phyloP scores from a whole-genome alignment of 1,140 invertebrate species.

The Ceratosolen fusciceps region DNA sequence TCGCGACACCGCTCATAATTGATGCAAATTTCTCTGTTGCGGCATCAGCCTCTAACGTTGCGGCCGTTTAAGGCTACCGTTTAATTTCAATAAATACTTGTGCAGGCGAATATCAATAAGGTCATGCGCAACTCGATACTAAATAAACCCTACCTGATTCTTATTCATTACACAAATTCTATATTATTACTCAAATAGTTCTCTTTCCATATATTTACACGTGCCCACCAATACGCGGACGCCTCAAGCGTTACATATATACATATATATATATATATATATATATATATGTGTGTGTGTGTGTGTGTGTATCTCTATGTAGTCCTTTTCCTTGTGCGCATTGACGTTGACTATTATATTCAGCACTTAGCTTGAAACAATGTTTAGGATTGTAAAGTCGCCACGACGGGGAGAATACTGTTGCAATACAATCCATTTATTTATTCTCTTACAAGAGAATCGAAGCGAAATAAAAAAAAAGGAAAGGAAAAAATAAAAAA shows the following conservation, averaged over 20 bases:
- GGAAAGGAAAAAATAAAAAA: not conserved
- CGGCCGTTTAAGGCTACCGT: no score
- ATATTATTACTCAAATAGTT: slow-evolving; percentile 1
- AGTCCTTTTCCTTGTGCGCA: not conserved
- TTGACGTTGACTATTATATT: not conserved
- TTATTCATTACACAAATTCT: not conserved
- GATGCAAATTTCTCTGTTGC: not conserved
- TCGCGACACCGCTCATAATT: not conserved
- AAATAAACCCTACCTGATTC: not conserved
- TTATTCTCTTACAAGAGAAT: not conserved
- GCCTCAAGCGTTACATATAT: no score
- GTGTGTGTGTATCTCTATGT: no score
- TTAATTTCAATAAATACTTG: not conserved
- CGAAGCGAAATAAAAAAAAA: not conserved
- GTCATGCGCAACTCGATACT: not conserved
- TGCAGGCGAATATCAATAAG: not conserved
- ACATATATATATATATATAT: no score
- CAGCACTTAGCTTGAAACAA: not conserved
- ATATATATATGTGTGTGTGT: no score
- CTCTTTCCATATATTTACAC: not conserved
- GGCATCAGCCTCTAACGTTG: no score
- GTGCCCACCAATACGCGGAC: no score
- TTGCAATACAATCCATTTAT: not conserved
- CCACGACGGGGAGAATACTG: not conserved
- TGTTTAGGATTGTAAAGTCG: not conserved